A percentile compares a stretch with the other conserved stretches of the same genome.
Conservation (phyloP, 2,797 vertebrate genomes). For the Brachyalestes nurse region DNA sequence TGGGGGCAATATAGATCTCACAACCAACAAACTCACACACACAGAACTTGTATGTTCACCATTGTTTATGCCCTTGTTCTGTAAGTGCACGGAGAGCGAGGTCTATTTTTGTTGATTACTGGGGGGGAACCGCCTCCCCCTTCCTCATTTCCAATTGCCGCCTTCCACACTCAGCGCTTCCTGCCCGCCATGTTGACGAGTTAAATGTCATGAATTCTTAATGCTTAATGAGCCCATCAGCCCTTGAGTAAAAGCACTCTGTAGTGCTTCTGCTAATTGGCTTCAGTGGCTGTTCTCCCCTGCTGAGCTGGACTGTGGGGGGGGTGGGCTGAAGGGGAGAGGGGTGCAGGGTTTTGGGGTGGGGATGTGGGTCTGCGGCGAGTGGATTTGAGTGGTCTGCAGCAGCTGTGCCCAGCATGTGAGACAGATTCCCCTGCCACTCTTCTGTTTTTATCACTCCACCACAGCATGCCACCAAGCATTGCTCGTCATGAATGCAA, state of each 20-base stretch:
- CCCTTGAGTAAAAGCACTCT: conserved; percentile 72
- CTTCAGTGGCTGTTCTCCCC: conserved; percentile 73
- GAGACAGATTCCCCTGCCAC: conserved; percentile 5
- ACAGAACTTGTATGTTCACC: neutral
- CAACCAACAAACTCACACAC: neutral
- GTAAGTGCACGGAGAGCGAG: conserved; percentile 17
- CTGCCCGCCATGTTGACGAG: conserved; percentile 68
- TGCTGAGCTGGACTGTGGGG: conserved; percentile 60
- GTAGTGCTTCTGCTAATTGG: conserved; percentile 87
- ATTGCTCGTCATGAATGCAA: neutral
- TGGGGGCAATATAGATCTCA: conserved; percentile 31
- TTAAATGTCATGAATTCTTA: conserved; percentile 83
- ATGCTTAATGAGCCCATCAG: conserved; percentile 83
- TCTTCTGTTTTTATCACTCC: conserved; percentile 11
- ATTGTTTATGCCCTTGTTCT: conserved; percentile 40
- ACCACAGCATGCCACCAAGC: neutral
- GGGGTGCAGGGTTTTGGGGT: conserved; percentile 19
- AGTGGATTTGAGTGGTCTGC: conserved; percentile 25
- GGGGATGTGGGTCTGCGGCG: conserved; percentile 5
- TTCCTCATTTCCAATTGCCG: conserved; percentile 43
- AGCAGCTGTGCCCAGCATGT: conserved; percentile 16
- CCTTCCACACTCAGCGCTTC: conserved; percentile 38
- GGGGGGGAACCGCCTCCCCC: conserved; percentile 17
- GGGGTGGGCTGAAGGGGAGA: conserved; percentile 1
- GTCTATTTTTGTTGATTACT: conserved; percentile 57